Percentiles rank a stretch among this genome's conserved stretches.
phyloP scores from a whole-genome alignment of 1,140 invertebrate genomes.

The Samia ricini region DNA sequence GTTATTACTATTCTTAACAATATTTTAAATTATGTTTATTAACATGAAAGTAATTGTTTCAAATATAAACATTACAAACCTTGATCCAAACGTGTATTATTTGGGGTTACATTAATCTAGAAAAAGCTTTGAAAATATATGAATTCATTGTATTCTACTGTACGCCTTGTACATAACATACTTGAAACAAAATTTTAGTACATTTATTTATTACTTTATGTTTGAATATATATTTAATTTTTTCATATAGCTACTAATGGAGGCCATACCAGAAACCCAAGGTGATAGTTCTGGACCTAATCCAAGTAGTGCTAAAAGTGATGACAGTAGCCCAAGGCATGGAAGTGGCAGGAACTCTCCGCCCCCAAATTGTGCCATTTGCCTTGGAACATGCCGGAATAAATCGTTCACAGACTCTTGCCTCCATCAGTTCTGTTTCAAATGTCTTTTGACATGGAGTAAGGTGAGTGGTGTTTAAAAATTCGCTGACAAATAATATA shows the following conservation, averaged over 20 bases:
- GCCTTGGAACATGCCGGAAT: constrained; percentile 89
- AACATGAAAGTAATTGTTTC: too few relatives aligned
- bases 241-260: constrained; percentile 34
- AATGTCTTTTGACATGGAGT: constrained; percentile 95
- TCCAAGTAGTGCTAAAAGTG: constrained; percentile 58
- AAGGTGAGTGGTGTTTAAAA: constrained; percentile 84
- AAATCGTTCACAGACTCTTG: constrained; percentile 95
- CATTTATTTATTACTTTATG: neutral
- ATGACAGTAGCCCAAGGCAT: constrained; percentile 52
- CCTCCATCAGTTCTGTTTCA: constrained; percentile 96
- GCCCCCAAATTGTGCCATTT: constrained; percentile 94
- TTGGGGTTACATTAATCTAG: too few relatives aligned
- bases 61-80: too few relatives aligned
- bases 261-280: constrained; percentile 43
- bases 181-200: too few relatives aligned
- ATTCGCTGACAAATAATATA: neutral
- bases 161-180: too few relatives aligned
- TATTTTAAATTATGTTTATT: too few relatives aligned
- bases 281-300: constrained; percentile 50
- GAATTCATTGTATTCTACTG: too few relatives aligned
- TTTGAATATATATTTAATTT: neutral
- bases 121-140: too few relatives aligned
- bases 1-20: too few relatives aligned
- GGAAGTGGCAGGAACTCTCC: constrained; percentile 79
- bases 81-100: too few relatives aligned